Evolutionary conservation across 2,797 vertebrate genomes (phyloP), one percentile per base, ranked within the genome.

Genomic region (Nyctalus aviator): DNA sequence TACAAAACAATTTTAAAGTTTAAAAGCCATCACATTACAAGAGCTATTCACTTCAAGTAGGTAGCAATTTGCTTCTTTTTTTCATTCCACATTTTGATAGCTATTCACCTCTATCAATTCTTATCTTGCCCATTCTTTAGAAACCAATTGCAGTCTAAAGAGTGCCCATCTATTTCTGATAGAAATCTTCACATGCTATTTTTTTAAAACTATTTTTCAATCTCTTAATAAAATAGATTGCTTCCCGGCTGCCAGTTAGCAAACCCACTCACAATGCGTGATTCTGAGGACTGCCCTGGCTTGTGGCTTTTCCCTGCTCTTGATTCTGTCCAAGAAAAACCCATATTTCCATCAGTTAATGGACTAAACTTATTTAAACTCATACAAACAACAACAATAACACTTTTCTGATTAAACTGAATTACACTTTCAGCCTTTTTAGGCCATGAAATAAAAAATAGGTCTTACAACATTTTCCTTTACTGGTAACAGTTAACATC

Each of bases 211-310:
- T 10, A 97, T 98, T 98, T 98, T 98, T 97, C 97, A 97, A 97
- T 97, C 88, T 98, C 97, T 97, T 98, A 98, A 98, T 98, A 98
- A 98, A 98, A 98, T 98, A 98, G 97, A 98, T 98, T 98, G 97
- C 97, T 90, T 98, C 84, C 95, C 85, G 96, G 95, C 97, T 95
- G 95, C 94, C 93, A 97, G 96, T 95, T 97, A 94, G 98, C 97
- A 98, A 98, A 97, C 96, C 96, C 69, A 91, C 96, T 96, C 97
- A 97, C 97, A 97, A 93, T 75, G 41, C 46, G 88, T 23, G 48
- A 79, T 97, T 98, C 97, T 48, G 84, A 71, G 37, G 91, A 93
- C 69, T 3, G 18, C 87, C 91, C 85, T 73, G 88, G 91, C 95
- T 96, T 50, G 48, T 94, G 88, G 46, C 75, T 95, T 88, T 90